Base-by-base conservation (phyloP, 2,113 vertebrate species). In the Aepyceros melampus region DNA sequence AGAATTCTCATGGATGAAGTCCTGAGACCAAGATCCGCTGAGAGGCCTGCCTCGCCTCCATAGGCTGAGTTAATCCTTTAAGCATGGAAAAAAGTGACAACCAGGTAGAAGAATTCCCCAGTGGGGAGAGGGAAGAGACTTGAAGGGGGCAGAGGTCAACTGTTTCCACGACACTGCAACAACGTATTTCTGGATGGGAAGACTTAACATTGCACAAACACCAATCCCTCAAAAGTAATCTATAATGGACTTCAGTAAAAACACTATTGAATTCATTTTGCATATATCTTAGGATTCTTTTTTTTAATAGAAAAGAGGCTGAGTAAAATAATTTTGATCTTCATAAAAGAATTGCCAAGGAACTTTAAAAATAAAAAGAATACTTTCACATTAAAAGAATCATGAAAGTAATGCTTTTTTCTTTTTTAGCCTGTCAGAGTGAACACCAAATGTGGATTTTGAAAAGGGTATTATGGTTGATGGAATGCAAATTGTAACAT, bases 71-170 rank as follows among this genome's bases (percentile, higher is more conserved):
- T 53, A 21, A 58, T 45, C 27, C 49, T 51, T 79, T 53, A 21
- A 4, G 25, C 17, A 23, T 0, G 25, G 12, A 16, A 82, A 31
- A 62, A 53, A 79, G 17, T 3, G 43, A 47, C 33, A 56, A 1
- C 2, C 0, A 1, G 12, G 51, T 2, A 56, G 27, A 27, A 2
- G 21, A 78, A 25, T 6, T 43, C 12, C 31, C n/a, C 16, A 17
- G 36, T 13, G 7, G 8, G 33, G 15, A 19, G 6, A 58, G 47
- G 40, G 33, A 11, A 62, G 21, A 55, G 55, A 74, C 51, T 2
- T 4, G 31, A 56, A 33, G n/a, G 0, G 7, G 47, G 53, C 62
- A 76, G 45, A 33, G 3, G 31, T n/a, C 21, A 40, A 27, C 60
- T 86, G 36, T 47, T n/a, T 47, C 51, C 9, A 49, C 6, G 33